Conservation (phyloP, 2,797 vertebrate genomes). For the Astyanax mexicanus region DNA sequence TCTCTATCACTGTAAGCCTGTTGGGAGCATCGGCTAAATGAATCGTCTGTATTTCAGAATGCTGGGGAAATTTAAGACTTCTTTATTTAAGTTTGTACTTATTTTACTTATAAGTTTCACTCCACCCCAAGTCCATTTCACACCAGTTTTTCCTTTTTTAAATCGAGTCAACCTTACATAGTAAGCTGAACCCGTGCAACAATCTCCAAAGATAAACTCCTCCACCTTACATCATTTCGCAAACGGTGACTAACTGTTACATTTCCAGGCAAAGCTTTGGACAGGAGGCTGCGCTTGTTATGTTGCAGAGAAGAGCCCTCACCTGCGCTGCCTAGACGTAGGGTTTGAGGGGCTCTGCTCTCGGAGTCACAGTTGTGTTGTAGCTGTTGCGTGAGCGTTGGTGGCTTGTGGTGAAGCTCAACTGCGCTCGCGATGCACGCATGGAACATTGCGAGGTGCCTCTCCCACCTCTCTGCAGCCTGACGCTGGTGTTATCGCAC, state of each 20-base stretch:
- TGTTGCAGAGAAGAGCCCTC: slow-evolving; percentile 9
- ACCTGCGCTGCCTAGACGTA: neutral
- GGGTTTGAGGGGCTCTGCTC: slow-evolving; percentile 27
- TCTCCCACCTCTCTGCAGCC: slow-evolving; percentile 50
- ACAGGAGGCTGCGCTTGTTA: slow-evolving; percentile 12
- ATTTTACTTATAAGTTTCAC: too few relatives aligned
- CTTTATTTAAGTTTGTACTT: too few relatives aligned
- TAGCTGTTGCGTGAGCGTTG: slow-evolving; percentile 44
- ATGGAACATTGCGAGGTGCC: slow-evolving; percentile 45
- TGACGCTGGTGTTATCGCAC: slow-evolving; percentile 64
- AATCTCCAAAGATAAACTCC: too few relatives aligned
- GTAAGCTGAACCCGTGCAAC: too few relatives aligned
- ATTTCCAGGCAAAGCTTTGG: slow-evolving; percentile 27
- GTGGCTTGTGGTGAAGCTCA: slow-evolving; percentile 54
- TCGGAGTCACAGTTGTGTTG: slow-evolving; percentile 39
- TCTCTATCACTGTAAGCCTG: too few relatives aligned
- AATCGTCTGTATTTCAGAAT: too few relatives aligned
- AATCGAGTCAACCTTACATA: too few relatives aligned
- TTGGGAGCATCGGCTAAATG: too few relatives aligned
- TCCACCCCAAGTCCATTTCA: too few relatives aligned
- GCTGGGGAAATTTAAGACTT: too few relatives aligned
- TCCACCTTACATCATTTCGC: too few relatives aligned
- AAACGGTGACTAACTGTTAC: slow-evolving; percentile 13
- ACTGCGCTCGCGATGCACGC: slow-evolving; percentile 29
- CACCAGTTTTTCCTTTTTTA: too few relatives aligned